Conservation (phyloP, 2,888 invertebrate species). For the Plebejus melissa region DNA sequence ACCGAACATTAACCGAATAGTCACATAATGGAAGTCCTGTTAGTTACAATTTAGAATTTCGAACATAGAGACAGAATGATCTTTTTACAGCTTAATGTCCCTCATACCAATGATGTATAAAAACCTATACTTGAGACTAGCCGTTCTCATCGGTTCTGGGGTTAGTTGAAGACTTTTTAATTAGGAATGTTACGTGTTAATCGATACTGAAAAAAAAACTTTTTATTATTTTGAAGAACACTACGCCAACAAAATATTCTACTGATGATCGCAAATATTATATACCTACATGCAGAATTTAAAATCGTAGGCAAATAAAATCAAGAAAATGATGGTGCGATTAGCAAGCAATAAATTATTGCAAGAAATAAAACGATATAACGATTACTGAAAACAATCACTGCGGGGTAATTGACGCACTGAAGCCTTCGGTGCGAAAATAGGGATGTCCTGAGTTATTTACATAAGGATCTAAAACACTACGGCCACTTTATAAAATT, state of each 20-base stretch:
- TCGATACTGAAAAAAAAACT: slow-evolving; percentile 33
- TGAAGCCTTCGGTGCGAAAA: background rate
- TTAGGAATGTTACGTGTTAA: slow-evolving; percentile 25
- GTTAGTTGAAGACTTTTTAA: slow-evolving; percentile 36
- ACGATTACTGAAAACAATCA: slow-evolving; percentile 43
- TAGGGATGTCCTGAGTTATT: slow-evolving; percentile 25
- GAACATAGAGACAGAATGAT: slow-evolving; percentile 7
- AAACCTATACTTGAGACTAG: slow-evolving; percentile 61
- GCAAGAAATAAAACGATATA: slow-evolving; percentile 31
- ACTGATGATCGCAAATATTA: slow-evolving; percentile 47
- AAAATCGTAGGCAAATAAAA: slow-evolving; percentile 29
- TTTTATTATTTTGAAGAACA: slow-evolving; percentile 44
- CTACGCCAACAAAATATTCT: slow-evolving; percentile 59
- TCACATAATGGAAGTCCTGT: slow-evolving; percentile 6
- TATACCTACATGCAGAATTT: slow-evolving; percentile 55
- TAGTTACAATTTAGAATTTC: slow-evolving; percentile 10
- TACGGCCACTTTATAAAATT: background rate
- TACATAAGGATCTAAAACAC: background rate
- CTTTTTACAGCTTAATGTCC: slow-evolving; percentile 13
- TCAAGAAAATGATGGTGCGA: slow-evolving; percentile 31
- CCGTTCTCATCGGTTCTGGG: slow-evolving; percentile 58
- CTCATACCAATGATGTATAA: slow-evolving; percentile 1
- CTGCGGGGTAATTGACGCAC: slow-evolving; percentile 32
- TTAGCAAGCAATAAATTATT: slow-evolving; percentile 38
- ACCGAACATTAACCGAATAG: slow-evolving; percentile 33